Base-by-base conservation (phyloP, 2,888 invertebrate genomes). In the Sipha maydis region DNA sequence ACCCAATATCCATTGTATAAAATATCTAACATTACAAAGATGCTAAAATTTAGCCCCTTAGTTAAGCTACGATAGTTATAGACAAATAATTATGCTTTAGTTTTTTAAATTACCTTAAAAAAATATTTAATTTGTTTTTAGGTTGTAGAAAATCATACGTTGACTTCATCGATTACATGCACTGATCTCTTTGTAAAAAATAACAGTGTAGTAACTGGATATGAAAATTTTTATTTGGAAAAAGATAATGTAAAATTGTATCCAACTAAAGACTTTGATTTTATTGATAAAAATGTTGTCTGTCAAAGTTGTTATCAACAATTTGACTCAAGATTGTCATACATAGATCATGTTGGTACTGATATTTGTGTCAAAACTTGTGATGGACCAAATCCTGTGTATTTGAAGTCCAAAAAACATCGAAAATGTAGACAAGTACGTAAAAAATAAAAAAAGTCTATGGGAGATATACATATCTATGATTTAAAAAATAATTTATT, bases 291-390 rank as follows among this genome's bases (percentile, higher is more conserved):
- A 75, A 28, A 88, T 67, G 88, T 88, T 79, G 88, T 88, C 54
- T 88, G 88, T 75, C 88, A 76, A 88, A 88, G 82, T 48, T 88
- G 88, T 76, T 88, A 80, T 41, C 75, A 88, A 76, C 82, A 54
- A 4, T 88, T 88, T 88, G 82, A 75, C 67, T 88, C 88, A 21
- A 88, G 67, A 88, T 61, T 82, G n/a, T 88, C 88, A 61, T 88
- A 88, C 31, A 80, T 38, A 38, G 88, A 75, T 25, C 88, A 88
- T 67, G 61, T 88, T 75, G 75, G 73, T 48, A 88, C 88, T 17
- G 56, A 31, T 67, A 88, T 82, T 61, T 88, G 88, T 76, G 54
- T 61, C 31, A 88, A 48, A 82, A 75, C 80, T 21, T 75, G 31
- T 14, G 67, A 76, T 48, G 88, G 75, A 5, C 88, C 75, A 14